phyloP scores from a whole-genome alignment of 2,113 vertebrate species.

The Opisthocomus hoazin region DNA sequence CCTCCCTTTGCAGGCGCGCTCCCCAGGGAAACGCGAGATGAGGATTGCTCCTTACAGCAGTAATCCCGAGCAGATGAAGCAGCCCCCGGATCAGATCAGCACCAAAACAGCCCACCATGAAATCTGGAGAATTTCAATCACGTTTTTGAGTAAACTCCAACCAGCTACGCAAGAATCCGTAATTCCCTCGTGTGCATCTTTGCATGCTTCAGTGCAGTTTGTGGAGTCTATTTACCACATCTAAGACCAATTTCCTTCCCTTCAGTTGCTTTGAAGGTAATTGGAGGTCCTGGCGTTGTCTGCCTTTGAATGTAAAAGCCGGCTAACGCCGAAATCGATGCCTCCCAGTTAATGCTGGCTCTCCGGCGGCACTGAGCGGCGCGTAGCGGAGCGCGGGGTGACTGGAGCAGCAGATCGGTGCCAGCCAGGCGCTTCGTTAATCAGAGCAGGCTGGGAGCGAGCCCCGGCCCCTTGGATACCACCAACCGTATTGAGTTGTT shows the following conservation, averaged over 20 bases:
- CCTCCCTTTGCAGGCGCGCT: background rate
- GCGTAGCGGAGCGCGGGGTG: background rate
- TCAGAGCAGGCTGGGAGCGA: conserved; percentile 35
- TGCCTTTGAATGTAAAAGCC: conserved; percentile 73
- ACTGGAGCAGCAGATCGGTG: conserved; percentile 35
- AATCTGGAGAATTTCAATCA: background rate
- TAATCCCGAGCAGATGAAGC: background rate
- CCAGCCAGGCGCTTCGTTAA: conserved; percentile 50
- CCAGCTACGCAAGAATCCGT: background rate
- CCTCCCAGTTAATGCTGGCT: conserved; percentile 61
- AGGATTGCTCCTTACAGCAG: background rate
- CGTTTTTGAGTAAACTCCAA: conserved; percentile 30
- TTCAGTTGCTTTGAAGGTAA: conserved; percentile 79
- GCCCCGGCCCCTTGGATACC: background rate
- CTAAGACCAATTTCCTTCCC: conserved; percentile 79
- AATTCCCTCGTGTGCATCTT: conserved; percentile 36
- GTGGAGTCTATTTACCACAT: conserved; percentile 78
- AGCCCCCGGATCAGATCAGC: background rate
- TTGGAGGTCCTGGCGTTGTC: conserved; percentile 74
- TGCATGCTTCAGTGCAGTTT: conserved; percentile 66
- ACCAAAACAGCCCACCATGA: background rate
- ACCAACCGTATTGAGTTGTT: conserved; percentile 31
- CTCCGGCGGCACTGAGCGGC: background rate
- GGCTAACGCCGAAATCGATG: conserved; percentile 75
- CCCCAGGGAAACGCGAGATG: background rate